Base-by-base conservation (phyloP, 2,797 vertebrate species). In the Squalus acanthias region DNA sequence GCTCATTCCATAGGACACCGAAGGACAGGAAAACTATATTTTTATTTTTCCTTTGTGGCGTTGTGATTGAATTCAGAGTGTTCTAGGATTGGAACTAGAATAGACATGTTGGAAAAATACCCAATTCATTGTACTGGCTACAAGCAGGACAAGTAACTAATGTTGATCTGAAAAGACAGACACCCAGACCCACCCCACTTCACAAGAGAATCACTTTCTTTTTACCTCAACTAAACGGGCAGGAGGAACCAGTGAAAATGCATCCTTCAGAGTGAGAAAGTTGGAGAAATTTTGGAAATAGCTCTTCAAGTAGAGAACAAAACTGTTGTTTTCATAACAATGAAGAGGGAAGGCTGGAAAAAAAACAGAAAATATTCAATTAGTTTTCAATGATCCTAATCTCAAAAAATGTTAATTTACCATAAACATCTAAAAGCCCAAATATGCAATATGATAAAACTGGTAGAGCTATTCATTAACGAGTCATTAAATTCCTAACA, bases 261-360 rank as follows among this genome's bases (percentile, higher is more conserved):
- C 46, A 74, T 74, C 94, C 94, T 46, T 74, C 46, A 95, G 94
- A 57, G 24, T 72, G 57, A 95, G 46, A 53, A 74, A 95, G 12
- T 57, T 13, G 13, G 4, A 33, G 67, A 72, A 95, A 53, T 1
- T 13, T 72, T 74, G 65, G 65, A 72, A 95, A 53, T 53, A 53
- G 3, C 13, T 95, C 67, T 74, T 95, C 46, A 95, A 33, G 6
- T 95, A 95, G 5, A 15, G 0, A 74, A 15, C 46, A 29, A 72
- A 53, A 74, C 46, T 95, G 46, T 1, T 70, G 10, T 95, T 95
- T 29, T 72, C 13, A 57, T 95, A 95, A 74, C 94, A 95, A 17
- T 29, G 46, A 72, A 95, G 69, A 53, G 94, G 94, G 65, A 95
- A 95, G 33, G 67, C 94, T 95, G 94, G 26, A 74, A 29, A 95